Evolutionary conservation across 2,113 vertebrate genomes (phyloP), one percentile per base, ranked within the genome.

Genomic region (Synchiropus splendidus): DNA sequence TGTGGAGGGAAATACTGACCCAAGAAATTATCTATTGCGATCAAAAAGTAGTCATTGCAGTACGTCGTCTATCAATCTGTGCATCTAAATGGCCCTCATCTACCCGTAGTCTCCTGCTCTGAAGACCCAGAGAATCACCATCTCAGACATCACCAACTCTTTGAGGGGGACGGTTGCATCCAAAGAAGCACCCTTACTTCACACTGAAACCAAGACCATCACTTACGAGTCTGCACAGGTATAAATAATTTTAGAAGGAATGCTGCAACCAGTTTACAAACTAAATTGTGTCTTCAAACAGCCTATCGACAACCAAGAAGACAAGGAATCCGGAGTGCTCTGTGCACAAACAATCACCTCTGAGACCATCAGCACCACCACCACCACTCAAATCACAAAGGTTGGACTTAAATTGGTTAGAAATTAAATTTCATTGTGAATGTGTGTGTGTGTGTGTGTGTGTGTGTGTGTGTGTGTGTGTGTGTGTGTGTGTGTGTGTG

Each of bases 321-420:
- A 95, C 61, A 80, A 87, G 55, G 92, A 97, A 50, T 78, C 89
- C 16, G 92, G 91, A 33, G 81, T 96, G 67, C 79, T 97, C 70
- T 91, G 89, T 48, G 94, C 95, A 52, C 95, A 98, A 75, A 98
- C 94, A 76, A 95, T 99, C 79, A 97, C 93, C 18, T 96, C 95
- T 0, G 95, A 99, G 83, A 96, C 95, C 44, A 85, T 92, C 62
- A 94, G 92, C 83, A 95, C 92, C 71, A 99, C 94, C 50, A 99
- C 95, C 68, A 99, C 94, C 34, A 99, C 95, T n/a, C 95, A 99
- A 80, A 98, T 98, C 64, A 98, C 95, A 18, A 99, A 99, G 92
- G 95, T 97, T 16, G 21, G 50, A 35, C 48, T 9, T 31, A 2
- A 17, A 38, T 12, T 39, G 9, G 4, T 45, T 21, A 32, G 40